These are phyloP conservation scores for Dreissena rostriformis DNA, from an alignment of 1,140 invertebrate genomes.

Conservation along the genomic window DNA sequence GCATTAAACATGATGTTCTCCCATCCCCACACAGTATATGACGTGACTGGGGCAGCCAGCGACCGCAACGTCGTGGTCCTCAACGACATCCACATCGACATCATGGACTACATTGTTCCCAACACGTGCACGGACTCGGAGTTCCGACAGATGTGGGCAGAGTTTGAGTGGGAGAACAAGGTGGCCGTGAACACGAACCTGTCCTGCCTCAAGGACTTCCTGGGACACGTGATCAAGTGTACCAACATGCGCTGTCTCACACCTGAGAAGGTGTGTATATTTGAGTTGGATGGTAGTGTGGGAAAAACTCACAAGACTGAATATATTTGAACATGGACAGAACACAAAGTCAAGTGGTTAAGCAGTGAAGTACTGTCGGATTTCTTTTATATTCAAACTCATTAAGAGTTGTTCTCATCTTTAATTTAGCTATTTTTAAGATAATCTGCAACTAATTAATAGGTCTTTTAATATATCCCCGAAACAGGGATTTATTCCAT, in stretches of 20 bases:
- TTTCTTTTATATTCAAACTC: too few relatives aligned
- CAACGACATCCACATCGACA: constrained; percentile 99
- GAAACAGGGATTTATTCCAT: too few relatives aligned
- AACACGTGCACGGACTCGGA: constrained; percentile 96
- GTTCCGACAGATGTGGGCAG: constrained; percentile 99
- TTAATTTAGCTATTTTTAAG: too few relatives aligned
- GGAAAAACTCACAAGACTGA: too few relatives aligned
- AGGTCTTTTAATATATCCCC: too few relatives aligned
- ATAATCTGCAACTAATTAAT: too few relatives aligned
- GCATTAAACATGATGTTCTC: background rate
- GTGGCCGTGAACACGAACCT: constrained; percentile 98
- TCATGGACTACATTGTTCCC: constrained; percentile 99
- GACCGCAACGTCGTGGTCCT: constrained; percentile 98
- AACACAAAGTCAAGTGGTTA: too few relatives aligned
- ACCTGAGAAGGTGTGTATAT: constrained; percentile 86
- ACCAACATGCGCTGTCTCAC: constrained; percentile 99
- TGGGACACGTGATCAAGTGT: constrained; percentile 94
- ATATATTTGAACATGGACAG: too few relatives aligned
- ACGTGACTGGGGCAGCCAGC: constrained; percentile 95
- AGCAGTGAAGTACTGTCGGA: too few relatives aligned
- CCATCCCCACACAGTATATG: constrained; percentile 89
- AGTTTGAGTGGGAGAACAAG: constrained; percentile 99
- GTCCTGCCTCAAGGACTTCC: constrained; percentile 95
- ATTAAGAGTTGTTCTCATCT: too few relatives aligned
- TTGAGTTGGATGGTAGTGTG: background rate